A percentile compares a stretch with the other conserved stretches of the same genome.
Conservation (phyloP, 2,113 vertebrate genomes). For the Apaloderma vittatum region DNA sequence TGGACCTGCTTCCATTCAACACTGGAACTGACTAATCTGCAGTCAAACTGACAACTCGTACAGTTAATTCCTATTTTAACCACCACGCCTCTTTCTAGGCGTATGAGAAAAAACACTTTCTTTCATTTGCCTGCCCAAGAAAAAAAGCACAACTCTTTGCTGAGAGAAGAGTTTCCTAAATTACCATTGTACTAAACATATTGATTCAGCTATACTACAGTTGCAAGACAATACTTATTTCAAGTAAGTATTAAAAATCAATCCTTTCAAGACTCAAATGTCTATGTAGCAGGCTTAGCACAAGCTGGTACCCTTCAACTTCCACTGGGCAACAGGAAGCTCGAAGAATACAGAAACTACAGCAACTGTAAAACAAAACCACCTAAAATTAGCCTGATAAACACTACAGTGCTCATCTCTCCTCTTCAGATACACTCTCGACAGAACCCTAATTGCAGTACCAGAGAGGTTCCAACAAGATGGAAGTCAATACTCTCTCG, state of each 20-base stretch:
- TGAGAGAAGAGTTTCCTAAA: neutral
- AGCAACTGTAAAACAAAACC: neutral
- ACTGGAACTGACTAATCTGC: neutral
- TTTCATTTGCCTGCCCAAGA: neutral
- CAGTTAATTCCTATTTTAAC: neutral
- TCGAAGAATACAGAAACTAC: neutral
- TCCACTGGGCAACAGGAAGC: neutral
- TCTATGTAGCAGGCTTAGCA: neutral
- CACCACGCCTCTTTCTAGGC: neutral
- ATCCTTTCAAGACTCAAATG: neutral
- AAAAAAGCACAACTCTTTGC: neutral
- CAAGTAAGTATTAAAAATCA: neutral
- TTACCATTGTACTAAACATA: neutral
- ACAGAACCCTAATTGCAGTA: neutral
- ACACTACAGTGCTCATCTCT: neutral
- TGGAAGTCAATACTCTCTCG: neutral
- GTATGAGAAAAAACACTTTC: neutral
- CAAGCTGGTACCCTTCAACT: neutral
- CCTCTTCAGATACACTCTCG: neutral
- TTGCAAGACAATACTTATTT: neutral
- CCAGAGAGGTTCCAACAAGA: neutral
- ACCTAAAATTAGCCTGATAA: neutral
- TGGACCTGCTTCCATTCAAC: neutral
- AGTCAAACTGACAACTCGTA: rapidly evolving
- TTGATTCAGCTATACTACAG: neutral